A percentile compares a stretch with the other conserved stretches of the same genome.
phyloP scores from a whole-genome alignment of 2,888 invertebrate species.

The Epiperipatus broadwayi region DNA sequence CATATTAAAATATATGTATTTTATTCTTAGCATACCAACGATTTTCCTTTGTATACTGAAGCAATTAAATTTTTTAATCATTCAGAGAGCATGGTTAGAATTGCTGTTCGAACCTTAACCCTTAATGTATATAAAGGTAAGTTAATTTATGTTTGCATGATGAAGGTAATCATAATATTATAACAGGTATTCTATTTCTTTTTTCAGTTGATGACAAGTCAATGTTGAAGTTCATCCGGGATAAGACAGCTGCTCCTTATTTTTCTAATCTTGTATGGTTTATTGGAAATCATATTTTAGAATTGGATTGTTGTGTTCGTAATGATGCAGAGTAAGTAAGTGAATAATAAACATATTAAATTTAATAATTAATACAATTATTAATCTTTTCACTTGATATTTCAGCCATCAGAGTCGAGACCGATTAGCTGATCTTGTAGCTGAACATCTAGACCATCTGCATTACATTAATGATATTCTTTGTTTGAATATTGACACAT shows the following conservation, averaged over 20 bases:
- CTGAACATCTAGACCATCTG: slow-evolving; percentile 88
- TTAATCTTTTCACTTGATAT: too few relatives aligned
- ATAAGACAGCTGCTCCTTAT: slow-evolving; percentile 91
- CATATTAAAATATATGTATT: too few relatives aligned
- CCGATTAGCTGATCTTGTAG: slow-evolving; percentile 75
- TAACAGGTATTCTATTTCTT: too few relatives aligned
- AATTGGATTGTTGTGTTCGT: slow-evolving; percentile 79
- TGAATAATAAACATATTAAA: too few relatives aligned
- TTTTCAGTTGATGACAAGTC: slow-evolving; percentile 66
- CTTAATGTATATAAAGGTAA: slow-evolving; percentile 66
- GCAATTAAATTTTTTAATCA: slow-evolving; percentile 99
- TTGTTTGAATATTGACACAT: slow-evolving; percentile 66
- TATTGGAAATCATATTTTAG: slow-evolving; percentile 89
- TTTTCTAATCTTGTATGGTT: slow-evolving; percentile 98
- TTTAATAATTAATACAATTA: too few relatives aligned
- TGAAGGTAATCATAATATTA: too few relatives aligned
- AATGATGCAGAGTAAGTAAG: slow-evolving; percentile 81
- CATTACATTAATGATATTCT: slow-evolving; percentile 94
- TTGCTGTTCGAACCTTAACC: slow-evolving; percentile 90
- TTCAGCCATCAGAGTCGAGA: slow-evolving; percentile 71
- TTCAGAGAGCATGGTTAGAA: slow-evolving; percentile 94
- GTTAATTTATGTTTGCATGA: slow-evolving; percentile 4
- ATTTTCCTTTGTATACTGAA: slow-evolving; percentile 96
- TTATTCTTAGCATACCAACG: slow-evolving; percentile 70
- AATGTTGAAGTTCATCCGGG: slow-evolving; percentile 84